Evolutionary conservation across 2,797 vertebrate genomes (phyloP).

Genomic region (Stomatorhinus walkeri): DNA sequence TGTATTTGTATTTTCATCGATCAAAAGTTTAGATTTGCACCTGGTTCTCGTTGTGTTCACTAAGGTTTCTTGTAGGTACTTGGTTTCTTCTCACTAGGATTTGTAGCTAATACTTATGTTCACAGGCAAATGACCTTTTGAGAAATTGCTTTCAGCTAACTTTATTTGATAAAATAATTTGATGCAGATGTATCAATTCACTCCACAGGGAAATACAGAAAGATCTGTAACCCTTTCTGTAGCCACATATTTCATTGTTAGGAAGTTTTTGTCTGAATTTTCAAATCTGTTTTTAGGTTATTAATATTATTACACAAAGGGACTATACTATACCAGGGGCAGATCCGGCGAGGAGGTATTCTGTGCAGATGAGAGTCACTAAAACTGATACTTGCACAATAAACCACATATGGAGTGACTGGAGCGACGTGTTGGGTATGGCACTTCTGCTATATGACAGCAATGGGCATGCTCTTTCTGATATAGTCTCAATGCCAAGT

Average conservation of each 20-base stretch:
- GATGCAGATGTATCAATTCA: neutral
- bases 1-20: neutral
- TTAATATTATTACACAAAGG: neutral
- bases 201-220: neutral
- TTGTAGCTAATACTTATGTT: neutral
- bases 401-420: slow-evolving; percentile 53
- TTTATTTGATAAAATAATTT: neutral
- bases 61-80: neutral
- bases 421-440: slow-evolving; percentile 41
- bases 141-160: neutral
- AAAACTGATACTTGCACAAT: slow-evolving; percentile 30
- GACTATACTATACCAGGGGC: neutral
- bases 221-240: neutral
- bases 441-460: neutral
- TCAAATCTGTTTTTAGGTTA: slow-evolving; percentile 6
- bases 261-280: neutral
- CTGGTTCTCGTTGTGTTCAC: neutral
- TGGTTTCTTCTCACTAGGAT: neutral
- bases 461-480: neutral
- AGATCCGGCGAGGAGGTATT: slow-evolving; percentile 31
- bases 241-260: neutral
- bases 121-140: neutral
- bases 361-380: slow-evolving; percentile 44
- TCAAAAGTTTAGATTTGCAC: neutral
- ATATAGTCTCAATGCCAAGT: neutral